phyloP scores from a whole-genome alignment of 1,140 invertebrate species.

The Drosophila eugracilis region DNA sequence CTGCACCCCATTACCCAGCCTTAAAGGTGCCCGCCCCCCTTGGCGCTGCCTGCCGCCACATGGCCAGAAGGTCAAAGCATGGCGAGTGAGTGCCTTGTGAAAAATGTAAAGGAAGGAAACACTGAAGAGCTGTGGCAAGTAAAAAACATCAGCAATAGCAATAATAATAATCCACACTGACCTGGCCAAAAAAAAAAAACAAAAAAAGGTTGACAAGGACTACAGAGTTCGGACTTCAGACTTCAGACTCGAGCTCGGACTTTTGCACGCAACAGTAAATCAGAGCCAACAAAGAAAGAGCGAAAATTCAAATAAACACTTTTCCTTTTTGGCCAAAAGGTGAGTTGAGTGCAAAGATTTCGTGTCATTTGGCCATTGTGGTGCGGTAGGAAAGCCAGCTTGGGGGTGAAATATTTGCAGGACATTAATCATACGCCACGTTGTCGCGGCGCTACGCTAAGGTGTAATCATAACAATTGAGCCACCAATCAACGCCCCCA shows the following conservation, averaged over 20 bases:
- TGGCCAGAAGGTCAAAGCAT: constrained; percentile 43
- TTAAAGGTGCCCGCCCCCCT: neutral
- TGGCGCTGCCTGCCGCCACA: no score
- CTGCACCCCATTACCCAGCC: constrained; percentile 27
- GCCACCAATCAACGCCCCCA: constrained; percentile 34
- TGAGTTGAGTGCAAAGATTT: constrained; percentile 24
- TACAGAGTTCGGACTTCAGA: neutral
- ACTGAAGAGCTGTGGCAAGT: neutral
- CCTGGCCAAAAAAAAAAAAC: no score
- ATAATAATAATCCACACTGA: constrained; percentile 53
- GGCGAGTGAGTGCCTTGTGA: constrained; percentile 17
- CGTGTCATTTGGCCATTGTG: constrained; percentile 49
- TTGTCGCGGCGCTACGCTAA: constrained; percentile 10
- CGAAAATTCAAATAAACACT: constrained; percentile 39
- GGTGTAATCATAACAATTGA: constrained; percentile 35
- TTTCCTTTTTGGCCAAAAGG: neutral
- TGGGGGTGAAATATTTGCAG: constrained; percentile 25
- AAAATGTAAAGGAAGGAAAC: constrained; percentile 5
- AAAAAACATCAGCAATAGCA: constrained; percentile 20
- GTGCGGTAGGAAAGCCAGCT: constrained; percentile 4
- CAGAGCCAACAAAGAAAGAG: constrained; percentile 28
- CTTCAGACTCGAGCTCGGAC: constrained; percentile 1
- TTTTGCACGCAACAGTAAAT: constrained; percentile 42
- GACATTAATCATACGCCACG: constrained; percentile 59
- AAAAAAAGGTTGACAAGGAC: constrained; percentile 18